phyloP scores from a whole-genome alignment of 2,113 vertebrate species.

The Cygnus atratus region DNA sequence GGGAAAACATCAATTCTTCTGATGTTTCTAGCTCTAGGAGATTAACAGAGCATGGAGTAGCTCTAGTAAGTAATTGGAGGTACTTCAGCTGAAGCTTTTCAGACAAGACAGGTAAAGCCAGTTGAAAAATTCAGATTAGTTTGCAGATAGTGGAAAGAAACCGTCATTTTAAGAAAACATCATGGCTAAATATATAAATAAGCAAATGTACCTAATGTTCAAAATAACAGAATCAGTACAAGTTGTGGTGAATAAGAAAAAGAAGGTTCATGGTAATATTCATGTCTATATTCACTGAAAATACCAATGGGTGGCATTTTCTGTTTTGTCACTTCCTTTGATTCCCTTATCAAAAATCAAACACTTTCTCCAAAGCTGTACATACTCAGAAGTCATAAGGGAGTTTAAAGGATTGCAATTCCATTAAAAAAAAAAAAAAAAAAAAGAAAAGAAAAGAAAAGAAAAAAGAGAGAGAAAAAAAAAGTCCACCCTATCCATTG shows the following conservation, averaged over 20 bases:
- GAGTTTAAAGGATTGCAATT: not conserved
- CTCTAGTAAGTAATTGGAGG: not conserved
- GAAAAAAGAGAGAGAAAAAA: not conserved
- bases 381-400: not conserved
- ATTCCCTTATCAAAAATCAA: not conserved
- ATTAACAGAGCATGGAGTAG: not conserved
- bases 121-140: not conserved
- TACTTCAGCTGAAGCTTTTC: not conserved
- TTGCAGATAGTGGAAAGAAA: not conserved
- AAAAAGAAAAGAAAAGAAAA: not conserved
- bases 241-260: not conserved
- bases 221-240: not conserved
- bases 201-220: not conserved
- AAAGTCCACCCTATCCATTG: not conserved
- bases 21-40: not conserved
- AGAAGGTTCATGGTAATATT: not conserved
- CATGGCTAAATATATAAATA: no score
- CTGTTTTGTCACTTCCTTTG: not conserved
- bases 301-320: not conserved
- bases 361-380: not conserved
- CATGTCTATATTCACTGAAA: not conserved
- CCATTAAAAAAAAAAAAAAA: not conserved
- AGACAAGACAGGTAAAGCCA: not conserved
- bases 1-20: not conserved
- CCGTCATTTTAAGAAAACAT: not conserved